These are phyloP conservation scores for Megalops cyprinoides DNA, from an alignment of 2,797 vertebrate genomes.

Conservation along the genomic window DNA sequence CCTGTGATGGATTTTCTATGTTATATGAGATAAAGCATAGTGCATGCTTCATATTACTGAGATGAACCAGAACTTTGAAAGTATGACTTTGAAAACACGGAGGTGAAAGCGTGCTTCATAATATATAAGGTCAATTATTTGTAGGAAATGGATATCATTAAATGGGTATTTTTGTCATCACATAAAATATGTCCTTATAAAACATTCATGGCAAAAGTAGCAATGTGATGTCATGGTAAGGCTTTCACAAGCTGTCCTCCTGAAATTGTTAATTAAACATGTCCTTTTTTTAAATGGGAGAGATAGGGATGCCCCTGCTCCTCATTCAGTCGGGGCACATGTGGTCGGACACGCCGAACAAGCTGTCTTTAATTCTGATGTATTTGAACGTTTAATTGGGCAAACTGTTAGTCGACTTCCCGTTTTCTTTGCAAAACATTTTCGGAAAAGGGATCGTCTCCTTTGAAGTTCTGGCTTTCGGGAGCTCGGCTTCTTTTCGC, in stretches of 20 bases:
- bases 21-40: not conserved
- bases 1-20: not conserved
- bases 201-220: not conserved
- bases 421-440: not conserved
- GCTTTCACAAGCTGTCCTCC: not conserved
- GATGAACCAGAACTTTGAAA: not conserved
- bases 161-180: not conserved
- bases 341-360: not conserved
- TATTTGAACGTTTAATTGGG: not conserved
- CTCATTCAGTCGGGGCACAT: not conserved
- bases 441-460: not conserved
- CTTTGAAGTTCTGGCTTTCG: not conserved
- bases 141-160: not conserved
- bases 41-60: not conserved
- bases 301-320: not conserved
- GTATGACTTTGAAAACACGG: not conserved
- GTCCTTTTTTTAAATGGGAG: not conserved
- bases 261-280: not conserved
- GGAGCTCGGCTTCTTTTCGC: not conserved
- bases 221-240: not conserved
- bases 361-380: not conserved
- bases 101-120: not conserved
- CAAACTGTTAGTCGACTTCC: not conserved
- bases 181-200: not conserved
- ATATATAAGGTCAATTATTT: not conserved